Evolutionary conservation across 2,888 invertebrate species (phyloP).

Genomic region (Orthonevra nobilis): DNA sequence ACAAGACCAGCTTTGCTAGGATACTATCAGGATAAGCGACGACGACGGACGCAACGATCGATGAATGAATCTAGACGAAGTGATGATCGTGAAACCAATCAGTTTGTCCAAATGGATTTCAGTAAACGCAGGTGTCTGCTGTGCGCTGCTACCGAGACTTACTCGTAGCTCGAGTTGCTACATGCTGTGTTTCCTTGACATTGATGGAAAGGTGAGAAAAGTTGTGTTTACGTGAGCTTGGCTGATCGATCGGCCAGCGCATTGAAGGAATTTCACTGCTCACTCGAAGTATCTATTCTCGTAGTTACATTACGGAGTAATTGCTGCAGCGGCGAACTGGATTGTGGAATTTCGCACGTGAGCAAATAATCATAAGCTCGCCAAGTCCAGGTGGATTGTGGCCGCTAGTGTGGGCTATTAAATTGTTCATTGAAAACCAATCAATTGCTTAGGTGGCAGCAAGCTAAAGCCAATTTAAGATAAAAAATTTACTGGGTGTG

Average conservation of each 20-base stretch:
- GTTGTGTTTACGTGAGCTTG: slow-evolving; percentile 57
- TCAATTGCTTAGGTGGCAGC: slow-evolving; percentile 26
- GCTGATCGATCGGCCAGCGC: slow-evolving; percentile 55
- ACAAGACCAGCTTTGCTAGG: slow-evolving; percentile 15
- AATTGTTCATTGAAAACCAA: slow-evolving; percentile 40
- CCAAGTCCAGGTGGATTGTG: slow-evolving; percentile 55
- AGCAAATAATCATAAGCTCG: slow-evolving; percentile 42
- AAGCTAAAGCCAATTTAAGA: slow-evolving; percentile 14
- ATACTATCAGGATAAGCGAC: neutral
- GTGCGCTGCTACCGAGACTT: slow-evolving; percentile 33
- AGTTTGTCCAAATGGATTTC: slow-evolving; percentile 26
- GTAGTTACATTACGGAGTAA: slow-evolving; percentile 40
- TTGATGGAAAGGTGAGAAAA: slow-evolving; percentile 67
- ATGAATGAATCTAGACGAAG: slow-evolving; percentile 20
- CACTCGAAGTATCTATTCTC: slow-evolving; percentile 8
- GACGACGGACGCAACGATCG: slow-evolving; percentile 22
- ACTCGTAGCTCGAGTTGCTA: slow-evolving; percentile 5
- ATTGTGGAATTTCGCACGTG: slow-evolving; percentile 69
- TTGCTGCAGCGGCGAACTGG: slow-evolving; percentile 51
- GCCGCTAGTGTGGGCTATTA: slow-evolving; percentile 21
- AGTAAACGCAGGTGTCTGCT: slow-evolving; percentile 56
- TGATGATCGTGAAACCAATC: slow-evolving; percentile 35
- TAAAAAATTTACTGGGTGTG: slow-evolving; percentile 5
- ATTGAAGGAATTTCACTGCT: slow-evolving; percentile 57
- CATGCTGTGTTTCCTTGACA: slow-evolving; percentile 43